A percentile compares a stretch with the other conserved stretches of the same genome.
Conservation (phyloP, 2,113 vertebrate species). For the Catharus minimus region DNA sequence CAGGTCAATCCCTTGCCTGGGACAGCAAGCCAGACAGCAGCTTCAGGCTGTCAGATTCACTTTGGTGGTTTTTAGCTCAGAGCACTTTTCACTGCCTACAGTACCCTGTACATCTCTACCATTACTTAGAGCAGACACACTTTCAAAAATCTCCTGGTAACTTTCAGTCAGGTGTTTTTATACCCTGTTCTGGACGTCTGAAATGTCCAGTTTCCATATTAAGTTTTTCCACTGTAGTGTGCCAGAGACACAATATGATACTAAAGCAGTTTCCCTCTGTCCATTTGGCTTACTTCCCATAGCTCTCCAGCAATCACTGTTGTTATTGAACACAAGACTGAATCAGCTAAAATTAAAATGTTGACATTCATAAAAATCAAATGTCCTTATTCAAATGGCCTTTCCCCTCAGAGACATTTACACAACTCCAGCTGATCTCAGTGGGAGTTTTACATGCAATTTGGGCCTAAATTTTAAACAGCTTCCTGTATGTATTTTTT, state of each 20-base stretch:
- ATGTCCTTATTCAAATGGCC: not conserved
- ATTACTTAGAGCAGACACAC: not conserved
- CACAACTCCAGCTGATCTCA: not conserved
- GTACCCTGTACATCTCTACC: not conserved
- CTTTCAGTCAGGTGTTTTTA: slow-evolving; percentile 39
- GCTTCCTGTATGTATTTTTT: not conserved
- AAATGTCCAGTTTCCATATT: slow-evolving; percentile 23
- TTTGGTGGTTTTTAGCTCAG: not conserved
- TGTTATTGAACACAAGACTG: slow-evolving; percentile 9
- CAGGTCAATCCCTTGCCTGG: not conserved
- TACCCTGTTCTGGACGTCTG: slow-evolving; percentile 7
- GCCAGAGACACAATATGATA: slow-evolving; percentile 49
- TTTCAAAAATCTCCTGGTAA: not conserved
- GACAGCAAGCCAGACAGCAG: not conserved
- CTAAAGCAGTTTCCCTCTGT: slow-evolving; percentile 60
- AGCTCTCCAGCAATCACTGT: slow-evolving; percentile 38
- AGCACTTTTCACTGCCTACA: not conserved
- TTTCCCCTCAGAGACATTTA: not conserved
- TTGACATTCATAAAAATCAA: slow-evolving; percentile 22
- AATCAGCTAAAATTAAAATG: slow-evolving; percentile 45
- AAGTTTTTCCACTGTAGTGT: slow-evolving; percentile 43
- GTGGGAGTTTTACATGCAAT: not conserved
- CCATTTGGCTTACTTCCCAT: slow-evolving; percentile 40
- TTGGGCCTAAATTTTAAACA: not conserved
- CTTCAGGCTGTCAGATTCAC: not conserved